Evolutionary conservation across 92 coral and sea anemone species (phyloP).

Genomic region (Porites evermanni): DNA sequence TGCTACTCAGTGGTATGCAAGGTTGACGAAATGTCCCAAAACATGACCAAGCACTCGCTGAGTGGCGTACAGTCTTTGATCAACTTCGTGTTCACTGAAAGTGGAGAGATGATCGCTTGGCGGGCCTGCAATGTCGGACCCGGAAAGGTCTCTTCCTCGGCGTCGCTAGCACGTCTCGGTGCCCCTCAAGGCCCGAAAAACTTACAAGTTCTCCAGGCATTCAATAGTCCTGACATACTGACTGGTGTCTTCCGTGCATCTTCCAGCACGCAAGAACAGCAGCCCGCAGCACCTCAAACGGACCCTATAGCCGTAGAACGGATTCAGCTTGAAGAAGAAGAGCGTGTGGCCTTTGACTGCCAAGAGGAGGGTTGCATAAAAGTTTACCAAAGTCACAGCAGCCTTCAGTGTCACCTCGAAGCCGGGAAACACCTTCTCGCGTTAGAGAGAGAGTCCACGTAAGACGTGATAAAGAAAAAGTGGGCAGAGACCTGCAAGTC

Average conservation of each 20-base stretch:
- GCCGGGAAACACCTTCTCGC: constrained; percentile 51
- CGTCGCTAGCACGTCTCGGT: constrained; percentile 12
- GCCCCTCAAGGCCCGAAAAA: constrained; percentile 42
- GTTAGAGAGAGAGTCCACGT: constrained; percentile 20
- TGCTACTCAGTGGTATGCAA: too few relatives aligned
- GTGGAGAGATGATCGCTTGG: too few relatives aligned
- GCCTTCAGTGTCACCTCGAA: constrained; percentile 47
- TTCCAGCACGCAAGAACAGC: too few relatives aligned
- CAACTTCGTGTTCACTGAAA: too few relatives aligned
- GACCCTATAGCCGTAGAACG: not conserved
- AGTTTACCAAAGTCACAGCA: constrained; percentile 7
- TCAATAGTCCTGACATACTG: constrained; percentile 36
- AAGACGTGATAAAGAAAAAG: constrained; percentile 41
- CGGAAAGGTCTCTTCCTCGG: constrained; percentile 40
- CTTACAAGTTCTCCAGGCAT: not conserved
- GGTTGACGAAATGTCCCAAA: too few relatives aligned
- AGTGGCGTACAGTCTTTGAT: too few relatives aligned
- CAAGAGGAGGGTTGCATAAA: constrained; percentile 58
- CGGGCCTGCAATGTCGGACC: constrained; percentile 48
- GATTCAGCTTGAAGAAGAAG: not conserved
- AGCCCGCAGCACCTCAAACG: not conserved
- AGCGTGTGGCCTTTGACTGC: constrained; percentile 22
- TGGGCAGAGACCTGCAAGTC: constrained; percentile 50
- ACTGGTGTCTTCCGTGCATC: constrained; percentile 1
- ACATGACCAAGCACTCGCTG: too few relatives aligned